These are phyloP conservation scores for Drepana falcataria DNA, from an alignment of 2,888 invertebrate species.

Conservation along the genomic window DNA sequence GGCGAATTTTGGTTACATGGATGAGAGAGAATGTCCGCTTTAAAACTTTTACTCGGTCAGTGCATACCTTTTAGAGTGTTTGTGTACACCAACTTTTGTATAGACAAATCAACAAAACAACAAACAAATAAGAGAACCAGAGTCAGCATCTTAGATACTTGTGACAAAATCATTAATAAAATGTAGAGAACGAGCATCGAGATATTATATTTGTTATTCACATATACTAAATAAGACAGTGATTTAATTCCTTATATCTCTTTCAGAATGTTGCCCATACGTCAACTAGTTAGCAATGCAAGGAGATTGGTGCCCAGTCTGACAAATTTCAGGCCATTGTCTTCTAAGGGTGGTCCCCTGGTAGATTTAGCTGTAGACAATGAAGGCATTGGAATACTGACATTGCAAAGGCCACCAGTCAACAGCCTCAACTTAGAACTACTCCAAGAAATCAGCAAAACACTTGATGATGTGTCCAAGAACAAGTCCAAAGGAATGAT, in stretches of 20 bases:
- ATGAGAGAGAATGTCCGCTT: too few relatives aligned
- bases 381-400: constrained; percentile 83
- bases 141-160: too few relatives aligned
- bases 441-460: constrained; percentile 80
- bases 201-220: too few relatives aligned
- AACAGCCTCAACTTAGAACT: constrained; percentile 89
- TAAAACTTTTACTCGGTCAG: too few relatives aligned
- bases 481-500: constrained; percentile 86
- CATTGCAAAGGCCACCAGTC: constrained; percentile 87
- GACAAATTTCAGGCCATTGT: constrained; percentile 43
- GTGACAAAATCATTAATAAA: too few relatives aligned
- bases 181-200: too few relatives aligned
- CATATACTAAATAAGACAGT: too few relatives aligned
- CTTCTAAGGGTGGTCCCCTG: constrained; percentile 65
- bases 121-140: too few relatives aligned
- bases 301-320: constrained; percentile 33
- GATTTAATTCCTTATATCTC: neutral
- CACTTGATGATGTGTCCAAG: constrained; percentile 82
- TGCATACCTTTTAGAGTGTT: too few relatives aligned
- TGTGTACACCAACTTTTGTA: too few relatives aligned
- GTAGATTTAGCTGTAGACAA: constrained; percentile 80
- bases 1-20: too few relatives aligned
- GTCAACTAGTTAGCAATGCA: constrained; percentile 37
- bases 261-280: constrained; percentile 61
- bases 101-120: too few relatives aligned